Percentiles rank a stretch among this genome's conserved stretches.
Evolutionary conservation across 2,113 vertebrate genomes (phyloP).

Genomic region (Dipodomys spectabilis): DNA sequence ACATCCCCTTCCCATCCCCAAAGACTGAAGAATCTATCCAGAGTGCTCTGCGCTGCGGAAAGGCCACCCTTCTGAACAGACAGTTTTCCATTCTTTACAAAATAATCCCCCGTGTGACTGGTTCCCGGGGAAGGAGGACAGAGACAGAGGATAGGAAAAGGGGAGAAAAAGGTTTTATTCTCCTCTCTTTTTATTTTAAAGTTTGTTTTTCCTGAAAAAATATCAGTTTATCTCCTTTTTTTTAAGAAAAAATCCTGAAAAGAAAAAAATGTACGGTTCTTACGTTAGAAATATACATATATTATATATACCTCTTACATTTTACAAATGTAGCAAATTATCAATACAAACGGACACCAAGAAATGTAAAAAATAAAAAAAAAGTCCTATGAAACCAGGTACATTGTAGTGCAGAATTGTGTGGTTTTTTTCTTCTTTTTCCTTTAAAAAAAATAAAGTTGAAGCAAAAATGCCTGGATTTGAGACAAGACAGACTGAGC

Average conservation of each 20-base stretch:
- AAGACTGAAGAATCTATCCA: constrained; percentile 15
- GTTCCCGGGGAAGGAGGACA: constrained; percentile 75
- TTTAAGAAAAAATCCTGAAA: constrained; percentile 91
- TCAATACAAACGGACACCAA: constrained; percentile 90
- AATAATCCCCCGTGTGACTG: constrained; percentile 74
- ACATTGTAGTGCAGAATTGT: constrained; percentile 90
- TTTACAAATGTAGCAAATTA: constrained; percentile 94
- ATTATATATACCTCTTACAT: constrained; percentile 92
- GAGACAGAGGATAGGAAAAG: constrained; percentile 76
- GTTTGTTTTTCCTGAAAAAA: constrained; percentile 91
- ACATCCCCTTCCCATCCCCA: constrained; percentile 69
- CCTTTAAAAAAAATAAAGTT: constrained; percentile 84
- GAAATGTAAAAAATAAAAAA: constrained; percentile 90
- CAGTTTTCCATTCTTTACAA: constrained; percentile 71
- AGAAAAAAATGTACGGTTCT: constrained; percentile 89
- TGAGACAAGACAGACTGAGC: constrained; percentile 85
- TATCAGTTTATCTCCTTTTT: constrained; percentile 88
- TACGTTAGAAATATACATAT: constrained; percentile 93
- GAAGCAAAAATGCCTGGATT: constrained; percentile 88
- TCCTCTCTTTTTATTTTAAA: constrained; percentile 87
- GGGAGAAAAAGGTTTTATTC: constrained; percentile 83
- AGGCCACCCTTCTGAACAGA: constrained; percentile 78
- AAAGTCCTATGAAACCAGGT: constrained; percentile 89
- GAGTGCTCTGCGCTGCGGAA: constrained; percentile 63
- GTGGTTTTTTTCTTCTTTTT: constrained; percentile 66